Base-by-base conservation (phyloP, 1,140 invertebrate species). In the Daktulosphaira vitifoliae region DNA sequence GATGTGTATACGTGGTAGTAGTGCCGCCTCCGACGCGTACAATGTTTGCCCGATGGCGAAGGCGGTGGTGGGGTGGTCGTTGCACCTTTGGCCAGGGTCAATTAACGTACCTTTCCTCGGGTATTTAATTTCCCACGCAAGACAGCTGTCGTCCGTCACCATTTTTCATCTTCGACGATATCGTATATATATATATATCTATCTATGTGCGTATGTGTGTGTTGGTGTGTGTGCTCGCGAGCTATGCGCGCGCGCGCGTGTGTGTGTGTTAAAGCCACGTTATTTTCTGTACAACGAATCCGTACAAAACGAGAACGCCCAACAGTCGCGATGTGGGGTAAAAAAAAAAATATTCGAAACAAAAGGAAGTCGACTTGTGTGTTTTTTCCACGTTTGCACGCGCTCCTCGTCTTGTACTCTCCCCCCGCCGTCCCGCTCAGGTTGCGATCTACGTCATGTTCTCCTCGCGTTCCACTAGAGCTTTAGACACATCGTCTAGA, bases 151-250 rank as follows among this genome's bases (percentile, higher is more conserved):
- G 56, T 48, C 42, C 42, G 56, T 62, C 56, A 62, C 56, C 56
- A 62, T 62, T 62, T 62, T 62, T 62, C 56, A 62, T 62, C 56
- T 62, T 62, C 56, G 56, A 62, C 56, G 56, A 62, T 62, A 62
- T 48, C 44, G 25, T 48, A n/a, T 56, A 15, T 44, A 22, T 25
- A 22, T n/a, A 1, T 26, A 22, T 44, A n/a, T 18, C 20, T 11
- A 18, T 11, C 26, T 15, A 20, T 15, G 2, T 7, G 11, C 18
- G 23, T 56, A 11, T 25, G 11, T 16, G 11, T 5, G 23, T 39
- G 13, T 23, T 48, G 15, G 3, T 18, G 7, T 15, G 23, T 44
- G 38, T 26, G 16, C n/a, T 26, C n/a, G n/a, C n/a, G n/a, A n/a
- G n/a, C n/a, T n/a, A n/a, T n/a, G n/a, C n/a, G n/a, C n/a, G n/a